Evolutionary conservation across 2,888 invertebrate genomes (phyloP).

Genomic region (Quadroppia sp.): DNA sequence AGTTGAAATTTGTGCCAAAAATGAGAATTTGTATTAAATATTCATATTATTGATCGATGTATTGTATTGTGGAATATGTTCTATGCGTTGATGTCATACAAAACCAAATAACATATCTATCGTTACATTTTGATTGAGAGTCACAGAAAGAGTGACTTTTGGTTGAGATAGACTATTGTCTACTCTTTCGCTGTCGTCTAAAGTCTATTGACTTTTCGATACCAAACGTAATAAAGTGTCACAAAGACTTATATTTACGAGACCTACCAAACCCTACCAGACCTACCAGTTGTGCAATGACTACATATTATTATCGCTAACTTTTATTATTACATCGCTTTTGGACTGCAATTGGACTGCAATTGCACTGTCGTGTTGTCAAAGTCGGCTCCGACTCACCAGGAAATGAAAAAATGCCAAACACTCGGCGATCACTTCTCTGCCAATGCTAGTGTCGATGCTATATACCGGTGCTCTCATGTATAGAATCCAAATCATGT

Average conservation of each 20-base stretch:
- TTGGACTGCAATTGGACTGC: not conserved
- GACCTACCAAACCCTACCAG: not conserved
- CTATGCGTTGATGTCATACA: not conserved
- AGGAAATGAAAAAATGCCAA: slow-evolving; percentile 27
- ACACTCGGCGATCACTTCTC: not conserved
- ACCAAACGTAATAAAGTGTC: slow-evolving; percentile 26
- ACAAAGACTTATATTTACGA: slow-evolving; percentile 14
- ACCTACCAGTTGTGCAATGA: not conserved
- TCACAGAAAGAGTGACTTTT: not conserved
- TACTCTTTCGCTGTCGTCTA: not conserved
- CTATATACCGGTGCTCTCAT: not conserved
- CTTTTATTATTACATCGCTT: slow-evolving; percentile 11
- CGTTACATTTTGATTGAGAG: not conserved
- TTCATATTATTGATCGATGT: slow-evolving; percentile 6
- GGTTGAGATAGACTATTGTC: no score
- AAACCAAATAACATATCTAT: not conserved
- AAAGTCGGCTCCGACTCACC: slow-evolving; percentile 2
- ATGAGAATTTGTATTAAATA: not conserved
- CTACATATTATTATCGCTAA: slow-evolving; percentile 7
- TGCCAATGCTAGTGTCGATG: not conserved
- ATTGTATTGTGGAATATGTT: not conserved
- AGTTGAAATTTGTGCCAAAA: not conserved
- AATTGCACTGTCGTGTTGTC: slow-evolving; percentile 1
- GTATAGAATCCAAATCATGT: not conserved
- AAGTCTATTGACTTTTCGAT: slow-evolving; percentile 11